Evolutionary conservation across 2,888 invertebrate genomes (phyloP).

Genomic region (Mythimna lalbum): DNA sequence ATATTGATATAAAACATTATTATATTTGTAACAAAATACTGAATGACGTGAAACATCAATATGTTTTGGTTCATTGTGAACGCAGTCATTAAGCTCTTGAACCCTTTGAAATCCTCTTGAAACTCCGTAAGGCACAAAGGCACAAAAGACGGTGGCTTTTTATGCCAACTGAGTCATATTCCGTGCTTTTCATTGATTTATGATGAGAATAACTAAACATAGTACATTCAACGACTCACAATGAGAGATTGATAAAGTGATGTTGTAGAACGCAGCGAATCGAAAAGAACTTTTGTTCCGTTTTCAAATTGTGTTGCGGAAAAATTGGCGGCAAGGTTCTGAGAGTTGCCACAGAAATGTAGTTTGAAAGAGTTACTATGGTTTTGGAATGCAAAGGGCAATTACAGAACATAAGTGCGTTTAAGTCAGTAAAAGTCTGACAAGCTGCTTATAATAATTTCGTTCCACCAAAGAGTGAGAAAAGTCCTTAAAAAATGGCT

Average conservation of each 20-base stretch:
- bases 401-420: too few species aligned
- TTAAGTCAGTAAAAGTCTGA: too few species aligned
- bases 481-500: too few species aligned
- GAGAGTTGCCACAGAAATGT: not conserved
- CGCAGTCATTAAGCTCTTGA: constrained; percentile 79
- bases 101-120: constrained; percentile 76
- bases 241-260: constrained; percentile 58
- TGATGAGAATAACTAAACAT: constrained; percentile 58
- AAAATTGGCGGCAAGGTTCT: constrained; percentile 28
- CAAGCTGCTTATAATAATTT: too few species aligned
- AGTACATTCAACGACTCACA: constrained; percentile 57
- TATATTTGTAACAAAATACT: constrained; percentile 70
- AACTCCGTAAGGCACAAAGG: constrained; percentile 60
- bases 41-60: constrained; percentile 59
- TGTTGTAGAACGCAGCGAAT: constrained; percentile 48
- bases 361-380: too few species aligned
- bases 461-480: too few species aligned
- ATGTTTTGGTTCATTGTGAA: constrained; percentile 70
- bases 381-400: too few species aligned
- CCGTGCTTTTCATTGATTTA: constrained; percentile 65
- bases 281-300: constrained; percentile 42
- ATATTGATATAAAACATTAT: constrained; percentile 64
- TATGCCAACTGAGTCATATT: constrained; percentile 70
- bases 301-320: constrained; percentile 28
- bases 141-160: constrained; percentile 77